Conservation (phyloP, 2,888 invertebrate species). For the Corbicula japonica region DNA sequence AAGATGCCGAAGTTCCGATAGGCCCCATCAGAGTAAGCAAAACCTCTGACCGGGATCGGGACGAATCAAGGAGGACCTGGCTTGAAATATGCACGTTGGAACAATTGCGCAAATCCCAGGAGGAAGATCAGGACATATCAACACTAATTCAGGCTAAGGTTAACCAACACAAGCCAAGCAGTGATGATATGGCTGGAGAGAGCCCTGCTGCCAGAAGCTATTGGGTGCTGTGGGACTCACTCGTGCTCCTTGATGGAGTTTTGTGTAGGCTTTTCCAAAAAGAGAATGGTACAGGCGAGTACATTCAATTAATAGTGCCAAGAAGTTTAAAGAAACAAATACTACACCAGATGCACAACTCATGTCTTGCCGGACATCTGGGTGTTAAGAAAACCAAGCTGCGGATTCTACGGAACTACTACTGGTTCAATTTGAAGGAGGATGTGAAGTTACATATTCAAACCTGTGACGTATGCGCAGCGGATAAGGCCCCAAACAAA, state of each 20-base stretch:
- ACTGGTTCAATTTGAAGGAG: slow-evolving; percentile 9
- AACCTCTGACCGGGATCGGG: too few species aligned
- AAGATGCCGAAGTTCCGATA: too few species aligned
- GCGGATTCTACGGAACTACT: neutral
- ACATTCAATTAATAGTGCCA: neutral
- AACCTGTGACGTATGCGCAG: neutral
- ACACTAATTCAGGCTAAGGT: neutral
- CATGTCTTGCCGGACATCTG: neutral
- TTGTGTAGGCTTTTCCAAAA: neutral
- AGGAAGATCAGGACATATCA: neutral
- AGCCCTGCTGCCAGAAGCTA: neutral
- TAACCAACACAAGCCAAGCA: neutral
- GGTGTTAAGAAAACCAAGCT: slow-evolving; percentile 10
- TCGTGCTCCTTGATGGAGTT: neutral
- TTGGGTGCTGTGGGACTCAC: neutral
- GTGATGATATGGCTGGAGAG: neutral
- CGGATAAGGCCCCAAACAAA: slow-evolving; percentile 6
- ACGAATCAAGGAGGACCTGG: too few species aligned
- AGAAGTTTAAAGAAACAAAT: too few species aligned
- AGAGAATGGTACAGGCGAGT: neutral
- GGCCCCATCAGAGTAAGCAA: too few species aligned
- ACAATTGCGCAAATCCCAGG: neutral
- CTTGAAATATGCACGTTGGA: too few species aligned
- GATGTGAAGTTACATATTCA: neutral
- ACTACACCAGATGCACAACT: too few species aligned